These are phyloP conservation scores for Xanthia icteritia DNA, from an alignment of 2,888 invertebrate genomes.

Conservation along the genomic window DNA sequence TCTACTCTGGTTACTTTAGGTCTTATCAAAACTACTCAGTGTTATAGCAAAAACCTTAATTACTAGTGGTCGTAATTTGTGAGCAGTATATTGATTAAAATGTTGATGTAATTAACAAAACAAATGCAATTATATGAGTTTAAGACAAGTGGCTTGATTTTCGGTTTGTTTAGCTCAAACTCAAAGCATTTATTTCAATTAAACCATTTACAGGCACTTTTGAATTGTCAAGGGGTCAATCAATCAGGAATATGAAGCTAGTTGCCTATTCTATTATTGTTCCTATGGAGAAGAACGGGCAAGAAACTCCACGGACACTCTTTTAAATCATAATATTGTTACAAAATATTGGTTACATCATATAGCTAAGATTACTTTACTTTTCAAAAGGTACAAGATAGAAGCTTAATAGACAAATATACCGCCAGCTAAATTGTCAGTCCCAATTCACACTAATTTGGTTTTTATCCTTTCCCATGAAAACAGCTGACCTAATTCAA, in stretches of 20 bases:
- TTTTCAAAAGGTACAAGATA: not conserved
- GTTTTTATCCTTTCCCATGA: not conserved
- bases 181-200: no score
- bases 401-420: not conserved
- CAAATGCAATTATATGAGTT: not conserved
- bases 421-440: not conserved
- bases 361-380: not conserved
- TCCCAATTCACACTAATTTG: not conserved
- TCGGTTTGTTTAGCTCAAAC: no score
- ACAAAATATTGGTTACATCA: no score
- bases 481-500: not conserved
- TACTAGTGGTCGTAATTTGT: not conserved
- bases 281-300: no score
- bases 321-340: no score
- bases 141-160: not conserved
- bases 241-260: no score
- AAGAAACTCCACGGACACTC: no score
- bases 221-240: no score
- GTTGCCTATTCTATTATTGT: no score
- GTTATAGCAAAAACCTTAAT: constrained; percentile 4
- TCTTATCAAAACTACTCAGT: constrained; percentile 1
- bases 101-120: constrained; percentile 5
- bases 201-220: no score
- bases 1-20: not conserved
- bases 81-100: not conserved